Base-by-base conservation (phyloP, 1,140 invertebrate genomes). In the Stegodyphus dumicola region DNA sequence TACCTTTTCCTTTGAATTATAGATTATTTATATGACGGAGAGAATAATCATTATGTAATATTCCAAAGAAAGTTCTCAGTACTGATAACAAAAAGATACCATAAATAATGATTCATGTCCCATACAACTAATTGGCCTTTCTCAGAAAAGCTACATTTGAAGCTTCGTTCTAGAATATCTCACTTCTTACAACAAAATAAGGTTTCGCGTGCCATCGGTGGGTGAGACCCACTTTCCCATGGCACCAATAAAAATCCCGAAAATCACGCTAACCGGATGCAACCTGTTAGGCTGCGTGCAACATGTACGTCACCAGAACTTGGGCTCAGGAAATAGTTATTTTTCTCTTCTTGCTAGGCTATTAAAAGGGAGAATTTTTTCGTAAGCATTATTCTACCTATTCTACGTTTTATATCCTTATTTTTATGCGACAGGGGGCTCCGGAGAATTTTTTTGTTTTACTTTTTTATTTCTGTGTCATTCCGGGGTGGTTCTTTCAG, bases 261-360 rank as follows among this genome's bases (percentile, higher is more conserved):
- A 69, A 64, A 60, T 78, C 78, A 81, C 78, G 78, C 78, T n/a
- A 64, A 73, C 78, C 78, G 78, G 78, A 81, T 64, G 69, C 78
- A 73, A 81, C 78, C 78, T 81, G 78, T 81, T 81, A 81, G 78
- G 78, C 69, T 81, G 67, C 78, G 78, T 81, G 78, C 78, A 81
- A 81, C 78, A 81, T 65, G 78, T 81, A 73, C 53, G 56, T 76
- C 53, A 9, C 74, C 53, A 51, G 53, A 33, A 18, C 67, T 56
- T 13, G 56, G 56, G n/a, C 18, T 73, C 69, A 56, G 78, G 78
- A 81, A 81, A 81, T 81, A 81, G 78, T 81, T 81, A 81, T 81
- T 81, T 81, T 81, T 81, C 70, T 6, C 17, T 7, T n/a, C 65
- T 9, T 15, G 9, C 9, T 60, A 15, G 56, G 56, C 56, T 60